phyloP scores from a whole-genome alignment of 2,113 vertebrate species.

The Mystacornis crossleyi region DNA sequence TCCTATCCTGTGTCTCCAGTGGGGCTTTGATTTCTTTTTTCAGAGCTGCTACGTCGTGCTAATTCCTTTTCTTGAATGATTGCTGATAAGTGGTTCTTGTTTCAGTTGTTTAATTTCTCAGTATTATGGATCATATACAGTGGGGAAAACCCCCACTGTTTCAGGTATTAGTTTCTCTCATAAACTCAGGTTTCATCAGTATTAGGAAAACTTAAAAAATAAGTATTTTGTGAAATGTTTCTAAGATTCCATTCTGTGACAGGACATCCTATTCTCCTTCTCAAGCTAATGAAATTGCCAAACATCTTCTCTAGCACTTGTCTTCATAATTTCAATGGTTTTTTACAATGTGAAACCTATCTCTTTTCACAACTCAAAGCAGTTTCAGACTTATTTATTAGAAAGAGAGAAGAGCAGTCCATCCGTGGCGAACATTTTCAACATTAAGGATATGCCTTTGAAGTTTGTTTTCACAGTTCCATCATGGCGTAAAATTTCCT shows the following conservation, averaged over 20 bases:
- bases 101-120: not conserved
- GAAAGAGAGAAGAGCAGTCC: not conserved
- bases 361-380: not conserved
- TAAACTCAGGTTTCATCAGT: not conserved
- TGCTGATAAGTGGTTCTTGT: not conserved
- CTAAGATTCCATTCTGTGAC: not conserved
- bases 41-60: not conserved
- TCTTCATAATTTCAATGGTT: not conserved
- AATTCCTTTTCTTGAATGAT: not conserved
- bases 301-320: not conserved
- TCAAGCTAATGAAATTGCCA: not conserved
- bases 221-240: not conserved
- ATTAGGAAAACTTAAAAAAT: not conserved
- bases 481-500: not conserved
- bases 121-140: not conserved
- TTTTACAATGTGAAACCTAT: not conserved
- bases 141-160: not conserved
- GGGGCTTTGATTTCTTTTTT: not conserved
- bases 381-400: not conserved
- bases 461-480: not conserved
- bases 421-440: not conserved
- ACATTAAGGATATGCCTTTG: not conserved
- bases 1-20: not conserved
- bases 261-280: not conserved
- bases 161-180: not conserved